Evolutionary conservation across 1,140 invertebrate species (phyloP).

Genomic region (Teleogryllus occipitalis): DNA sequence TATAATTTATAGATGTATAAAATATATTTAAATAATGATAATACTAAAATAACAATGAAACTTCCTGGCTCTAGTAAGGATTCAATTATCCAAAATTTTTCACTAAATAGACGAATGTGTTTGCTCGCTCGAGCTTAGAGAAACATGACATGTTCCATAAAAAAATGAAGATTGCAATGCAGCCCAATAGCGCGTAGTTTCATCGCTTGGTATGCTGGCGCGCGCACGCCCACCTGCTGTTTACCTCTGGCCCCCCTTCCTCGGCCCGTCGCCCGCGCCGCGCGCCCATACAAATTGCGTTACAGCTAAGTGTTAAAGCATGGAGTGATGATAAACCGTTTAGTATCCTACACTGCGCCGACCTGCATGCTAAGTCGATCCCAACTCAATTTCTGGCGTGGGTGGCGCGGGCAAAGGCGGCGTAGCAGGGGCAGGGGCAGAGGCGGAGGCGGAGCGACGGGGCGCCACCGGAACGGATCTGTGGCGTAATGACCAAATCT

Average conservation of each 20-base stretch:
- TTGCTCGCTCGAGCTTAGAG: too few species aligned
- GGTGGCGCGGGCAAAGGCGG: not conserved
- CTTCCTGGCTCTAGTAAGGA: too few species aligned
- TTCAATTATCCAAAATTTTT: too few species aligned
- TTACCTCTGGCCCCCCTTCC: not conserved
- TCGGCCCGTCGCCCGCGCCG: not conserved
- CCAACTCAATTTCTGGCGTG: conserved; percentile 11
- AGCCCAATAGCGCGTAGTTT: not conserved
- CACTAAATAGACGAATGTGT: too few species aligned
- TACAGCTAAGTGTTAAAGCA: conserved; percentile 11
- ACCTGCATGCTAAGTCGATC: conserved; percentile 14
- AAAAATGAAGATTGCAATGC: too few species aligned
- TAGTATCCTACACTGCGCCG: not conserved
- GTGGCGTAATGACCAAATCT: conserved; percentile 17
- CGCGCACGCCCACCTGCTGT: not conserved
- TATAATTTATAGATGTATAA: too few species aligned
- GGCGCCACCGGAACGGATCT: too few species aligned
- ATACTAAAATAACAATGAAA: too few species aligned
- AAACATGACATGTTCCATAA: too few species aligned
- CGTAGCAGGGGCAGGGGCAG: not conserved
- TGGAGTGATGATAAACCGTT: conserved; percentile 15
- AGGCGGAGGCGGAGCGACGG: not conserved
- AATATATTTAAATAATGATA: too few species aligned
- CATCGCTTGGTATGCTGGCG: not conserved
- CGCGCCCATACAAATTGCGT: conserved; percentile 10